Conservation (phyloP, 2,113 vertebrate genomes). For the Neotragus moschatus region DNA sequence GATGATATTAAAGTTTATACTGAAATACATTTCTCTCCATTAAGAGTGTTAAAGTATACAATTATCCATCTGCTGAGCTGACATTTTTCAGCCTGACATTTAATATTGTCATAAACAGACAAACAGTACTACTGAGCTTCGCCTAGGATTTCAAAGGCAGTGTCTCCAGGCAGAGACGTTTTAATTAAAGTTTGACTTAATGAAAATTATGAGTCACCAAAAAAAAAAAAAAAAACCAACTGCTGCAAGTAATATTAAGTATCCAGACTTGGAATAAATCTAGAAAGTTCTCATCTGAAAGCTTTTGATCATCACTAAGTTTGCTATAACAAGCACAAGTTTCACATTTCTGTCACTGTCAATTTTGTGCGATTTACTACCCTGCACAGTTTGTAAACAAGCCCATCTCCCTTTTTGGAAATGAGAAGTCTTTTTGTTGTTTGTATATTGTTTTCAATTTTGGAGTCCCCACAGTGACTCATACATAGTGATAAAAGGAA, state of each 20-base stretch:
- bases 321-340: background rate
- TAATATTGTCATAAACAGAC: conserved; percentile 56
- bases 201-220: conserved; percentile 56
- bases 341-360: background rate
- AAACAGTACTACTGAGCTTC: conserved; percentile 31
- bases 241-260: conserved; percentile 26
- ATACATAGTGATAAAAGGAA: background rate
- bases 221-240: background rate
- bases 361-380: background rate
- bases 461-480: background rate
- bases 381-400: background rate
- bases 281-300: background rate
- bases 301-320: background rate
- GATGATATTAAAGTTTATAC: conserved; percentile 49
- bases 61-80: conserved; percentile 55
- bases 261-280: conserved; percentile 9
- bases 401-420: background rate
- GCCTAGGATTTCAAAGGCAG: conserved; percentile 38
- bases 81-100: conserved; percentile 67
- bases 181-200: conserved; percentile 68
- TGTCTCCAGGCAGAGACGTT: conserved; percentile 55
- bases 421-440: background rate
- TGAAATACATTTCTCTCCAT: conserved; percentile 41
- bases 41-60: conserved; percentile 41
- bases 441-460: background rate